phyloP scores from a whole-genome alignment of 2,113 vertebrate genomes.

The Dunckerocampus dactyliophorus region DNA sequence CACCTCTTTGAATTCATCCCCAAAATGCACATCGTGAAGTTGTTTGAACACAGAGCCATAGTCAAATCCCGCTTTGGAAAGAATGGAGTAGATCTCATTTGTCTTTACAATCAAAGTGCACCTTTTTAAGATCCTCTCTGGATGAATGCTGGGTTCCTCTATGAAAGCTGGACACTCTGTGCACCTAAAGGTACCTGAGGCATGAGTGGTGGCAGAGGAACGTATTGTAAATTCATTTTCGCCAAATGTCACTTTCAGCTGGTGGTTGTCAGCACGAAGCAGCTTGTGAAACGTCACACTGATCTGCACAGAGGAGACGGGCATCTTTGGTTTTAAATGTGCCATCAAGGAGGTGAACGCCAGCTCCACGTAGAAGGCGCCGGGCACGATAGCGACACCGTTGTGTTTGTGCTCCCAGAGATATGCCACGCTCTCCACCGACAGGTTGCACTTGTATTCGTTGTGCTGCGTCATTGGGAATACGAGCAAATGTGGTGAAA shows the following conservation, averaged over 20 bases:
- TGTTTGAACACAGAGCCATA: conserved; percentile 76
- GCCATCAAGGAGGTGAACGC: conserved; percentile 74
- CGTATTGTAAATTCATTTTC: conserved; percentile 70
- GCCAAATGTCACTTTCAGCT: conserved; percentile 68
- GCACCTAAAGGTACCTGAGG: conserved; percentile 68
- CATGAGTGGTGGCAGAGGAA: conserved; percentile 68
- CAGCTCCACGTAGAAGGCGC: conserved; percentile 78
- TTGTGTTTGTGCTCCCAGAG: conserved; percentile 81
- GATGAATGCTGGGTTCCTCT: conserved; percentile 71
- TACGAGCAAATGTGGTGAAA: conserved; percentile 60
- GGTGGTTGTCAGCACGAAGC: conserved; percentile 54
- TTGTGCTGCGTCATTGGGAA: conserved; percentile 28
- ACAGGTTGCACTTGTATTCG: conserved; percentile 69
- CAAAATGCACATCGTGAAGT: conserved; percentile 71
- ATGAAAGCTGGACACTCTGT: conserved; percentile 23
- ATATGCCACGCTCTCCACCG: conserved; percentile 53
- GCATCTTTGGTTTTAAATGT: conserved; percentile 64
- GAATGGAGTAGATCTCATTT: conserved; percentile 71
- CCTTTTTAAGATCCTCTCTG: conserved; percentile 66
- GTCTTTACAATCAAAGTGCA: conserved; percentile 63
- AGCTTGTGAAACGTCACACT: conserved; percentile 72
- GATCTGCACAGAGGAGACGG: conserved; percentile 67
- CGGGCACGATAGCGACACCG: conserved; percentile 73
- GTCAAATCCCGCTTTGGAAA: conserved; percentile 76
- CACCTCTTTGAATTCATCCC: conserved; percentile 78